phyloP scores from a whole-genome alignment of 2,888 invertebrate species.

The Antitype chi region DNA sequence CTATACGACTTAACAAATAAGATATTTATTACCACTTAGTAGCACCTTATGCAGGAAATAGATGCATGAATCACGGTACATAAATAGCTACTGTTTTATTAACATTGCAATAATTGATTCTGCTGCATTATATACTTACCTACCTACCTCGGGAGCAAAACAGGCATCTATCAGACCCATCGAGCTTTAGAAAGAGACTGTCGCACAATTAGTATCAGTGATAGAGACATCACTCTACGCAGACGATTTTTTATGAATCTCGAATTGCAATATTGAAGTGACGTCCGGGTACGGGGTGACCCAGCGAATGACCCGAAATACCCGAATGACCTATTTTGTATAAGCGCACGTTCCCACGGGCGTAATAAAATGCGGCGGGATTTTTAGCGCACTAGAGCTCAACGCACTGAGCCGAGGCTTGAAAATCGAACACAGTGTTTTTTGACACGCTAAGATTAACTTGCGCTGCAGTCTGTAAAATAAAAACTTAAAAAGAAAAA shows the following conservation, averaged over 20 bases:
- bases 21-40: not conserved
- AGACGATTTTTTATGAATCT: not conserved
- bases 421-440: too few species aligned
- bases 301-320: slow-evolving; percentile 14
- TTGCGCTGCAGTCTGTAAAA: too few species aligned
- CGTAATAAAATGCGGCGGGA: too few species aligned
- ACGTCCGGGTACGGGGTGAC: not conserved
- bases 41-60: not conserved
- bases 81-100: not conserved
- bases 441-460: too few species aligned
- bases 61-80: slow-evolving; percentile 3
- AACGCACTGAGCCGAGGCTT: too few species aligned
- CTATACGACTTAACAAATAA: not conserved
- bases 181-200: slow-evolving; percentile 20
- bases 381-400: too few species aligned
- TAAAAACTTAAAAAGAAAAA: too few species aligned
- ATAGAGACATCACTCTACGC: not conserved
- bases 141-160: not conserved
- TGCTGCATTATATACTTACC: not conserved
- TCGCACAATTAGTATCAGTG: not conserved
- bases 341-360: too few species aligned
- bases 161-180: not conserved
- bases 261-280: slow-evolving; percentile 5
- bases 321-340: slow-evolving; percentile 8
- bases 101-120: slow-evolving; percentile 13